Evolutionary conservation across 2,113 vertebrate species (phyloP).

Genomic region (Forbesichthys agassizii): DNA sequence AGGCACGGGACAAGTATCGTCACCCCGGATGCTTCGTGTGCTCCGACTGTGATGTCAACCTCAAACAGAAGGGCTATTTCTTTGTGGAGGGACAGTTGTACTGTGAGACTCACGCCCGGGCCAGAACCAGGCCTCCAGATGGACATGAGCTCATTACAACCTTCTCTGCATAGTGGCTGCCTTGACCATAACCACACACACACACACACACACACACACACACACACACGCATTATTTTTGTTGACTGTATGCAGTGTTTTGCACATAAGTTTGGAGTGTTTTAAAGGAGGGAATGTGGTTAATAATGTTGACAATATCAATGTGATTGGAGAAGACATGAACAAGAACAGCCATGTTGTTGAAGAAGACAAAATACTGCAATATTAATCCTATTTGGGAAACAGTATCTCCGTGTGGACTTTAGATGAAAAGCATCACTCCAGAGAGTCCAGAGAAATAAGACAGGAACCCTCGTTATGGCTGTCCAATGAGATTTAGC

Average conservation of each 20-base stretch:
- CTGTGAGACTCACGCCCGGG: constrained; percentile 92
- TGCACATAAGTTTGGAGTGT: constrained; percentile 13
- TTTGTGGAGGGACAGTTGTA: constrained; percentile 94
- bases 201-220: not conserved
- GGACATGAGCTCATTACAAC: constrained; percentile 89
- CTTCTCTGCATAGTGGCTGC: constrained; percentile 78
- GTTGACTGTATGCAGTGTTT: constrained; percentile 26
- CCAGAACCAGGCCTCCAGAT: constrained; percentile 87
- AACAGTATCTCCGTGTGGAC: constrained; percentile 2
- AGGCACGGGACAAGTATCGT: constrained; percentile 90
- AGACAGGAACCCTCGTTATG: not conserved
- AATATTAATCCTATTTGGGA: constrained; percentile 3
- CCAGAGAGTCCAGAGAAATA: not conserved
- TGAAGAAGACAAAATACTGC: no score
- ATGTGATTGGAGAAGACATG: no score
- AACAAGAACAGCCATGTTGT: no score
- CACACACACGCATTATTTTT: not conserved
- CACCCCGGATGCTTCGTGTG: constrained; percentile 97
- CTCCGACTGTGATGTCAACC: constrained; percentile 91
- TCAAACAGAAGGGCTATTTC: constrained; percentile 97
- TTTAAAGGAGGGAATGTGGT: constrained; percentile 3
- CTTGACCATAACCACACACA: not conserved
- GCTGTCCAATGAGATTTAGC: constrained; percentile 13
- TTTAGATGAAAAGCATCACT: not conserved
- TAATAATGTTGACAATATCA: constrained; percentile 43